Percentiles rank a stretch among this genome's conserved stretches.
Evolutionary conservation across 2,113 vertebrate species (phyloP).

Genomic region (Ailurus styani): DNA sequence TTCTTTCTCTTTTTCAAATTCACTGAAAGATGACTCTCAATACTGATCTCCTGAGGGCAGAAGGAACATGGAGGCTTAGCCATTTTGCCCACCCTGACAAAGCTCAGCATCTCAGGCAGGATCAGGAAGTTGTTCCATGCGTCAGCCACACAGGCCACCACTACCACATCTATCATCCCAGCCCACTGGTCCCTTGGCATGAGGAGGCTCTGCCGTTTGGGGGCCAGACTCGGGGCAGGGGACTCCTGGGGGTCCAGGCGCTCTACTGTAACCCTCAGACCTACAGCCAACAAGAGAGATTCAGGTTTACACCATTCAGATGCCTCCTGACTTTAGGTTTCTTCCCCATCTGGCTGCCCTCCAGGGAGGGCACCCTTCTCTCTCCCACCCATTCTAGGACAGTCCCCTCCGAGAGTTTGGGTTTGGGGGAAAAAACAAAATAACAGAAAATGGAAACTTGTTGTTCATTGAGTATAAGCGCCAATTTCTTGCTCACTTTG

Average conservation of each 20-base stretch:
- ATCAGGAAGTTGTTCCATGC: neutral
- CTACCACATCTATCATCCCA: neutral
- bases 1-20: neutral
- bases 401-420: neutral
- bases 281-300: neutral
- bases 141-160: neutral
- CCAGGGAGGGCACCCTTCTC: neutral
- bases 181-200: neutral
- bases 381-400: neutral
- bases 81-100: neutral
- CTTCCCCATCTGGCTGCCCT: neutral
- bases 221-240: neutral
- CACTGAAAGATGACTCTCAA: neutral
- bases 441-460: neutral
- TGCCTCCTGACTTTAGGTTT: neutral
- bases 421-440: neutral
- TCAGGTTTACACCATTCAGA: neutral
- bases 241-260: neutral
- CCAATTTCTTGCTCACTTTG: neutral
- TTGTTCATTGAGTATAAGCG: neutral
- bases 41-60: neutral
- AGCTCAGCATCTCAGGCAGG: neutral
- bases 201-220: neutral
- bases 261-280: neutral
- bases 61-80: neutral